Base-by-base conservation (phyloP, 1,140 invertebrate species). In the Drosophila virilis region DNA sequence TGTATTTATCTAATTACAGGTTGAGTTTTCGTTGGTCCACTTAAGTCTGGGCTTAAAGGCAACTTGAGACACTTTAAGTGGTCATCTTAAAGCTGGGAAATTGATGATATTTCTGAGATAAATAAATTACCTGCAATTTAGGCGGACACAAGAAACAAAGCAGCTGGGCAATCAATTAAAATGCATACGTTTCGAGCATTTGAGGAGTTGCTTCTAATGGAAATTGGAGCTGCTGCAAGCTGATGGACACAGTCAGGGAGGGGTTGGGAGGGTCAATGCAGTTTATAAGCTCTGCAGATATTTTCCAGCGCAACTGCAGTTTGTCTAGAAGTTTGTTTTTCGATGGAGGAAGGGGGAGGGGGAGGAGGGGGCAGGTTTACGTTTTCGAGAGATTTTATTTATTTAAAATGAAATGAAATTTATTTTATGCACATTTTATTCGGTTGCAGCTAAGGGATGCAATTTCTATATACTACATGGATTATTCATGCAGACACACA, bases 331-430 rank as follows among this genome's bases (percentile, higher is more conserved):
- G 77, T 66, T 81, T 83, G 83, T 86, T 83, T 77, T 52, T 17
- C 8, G 46, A 32, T 22, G 37, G 52, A 43, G 38, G 1, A 4
- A 6, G 15, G 12, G 9, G 22, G 7, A 7, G 8, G 32, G 8
- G 42, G 12, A 0, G 42, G 66, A 13, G 13, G 55, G 45, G 22
- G 15, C 9, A 0, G 22, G 22, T 2, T 28, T 28, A 5, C 22
- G 4, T 4, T 28, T 48, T 33, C 42, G 54, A 12, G 12, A 52
- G 42, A 50, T 89, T 89, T 88, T 89, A 89, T 89, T 89, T 89
- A 89, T 89, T 89, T 88, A 89, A 88, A 88, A 84, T 89, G 79
- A 89, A 89, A 89, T 88, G 77, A 83, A 88, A 89, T 89, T 78
- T 89, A 89, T 89, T 89, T 89, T 89, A 89, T 89, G 58, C 74